Evolutionary conservation across 2,888 invertebrate species (phyloP), one percentile per base, ranked within the genome.

Genomic region (Andrena trimmerana): DNA sequence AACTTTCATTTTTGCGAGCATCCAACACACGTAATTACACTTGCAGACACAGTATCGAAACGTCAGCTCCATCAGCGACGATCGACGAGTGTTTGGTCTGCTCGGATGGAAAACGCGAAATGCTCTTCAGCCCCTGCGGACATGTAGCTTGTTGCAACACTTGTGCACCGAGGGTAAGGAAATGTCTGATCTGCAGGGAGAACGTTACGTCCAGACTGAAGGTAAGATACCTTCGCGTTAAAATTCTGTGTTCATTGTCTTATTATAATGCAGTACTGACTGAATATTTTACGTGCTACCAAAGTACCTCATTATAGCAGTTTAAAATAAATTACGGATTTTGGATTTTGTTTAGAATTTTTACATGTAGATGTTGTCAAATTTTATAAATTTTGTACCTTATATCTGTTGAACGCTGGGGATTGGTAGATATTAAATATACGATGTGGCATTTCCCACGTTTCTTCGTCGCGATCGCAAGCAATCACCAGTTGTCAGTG

Each of bases 1-100:
- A 36, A 70, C 7, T 29, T 31, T 76, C 20, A 42, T 48, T 4
- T 66, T 27, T 24, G 8, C 29, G 1, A 54, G 16, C 6, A 62
- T 54, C 52, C 36, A 13, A 52, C 42, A 31, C 13, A 0, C 20
- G 13, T 62, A 69, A 76, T 69, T 68, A 68, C 36, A 33, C 16
- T 85, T 68, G 33, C 84, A 93, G 93, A n/a, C 92, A 93, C 87
- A 91, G 92, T 62, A 91, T 92, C 66, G 92, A 92, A 78, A 84
- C 86, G 54, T 80, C 90, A 6, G 88, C 91, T 0, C 88, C 91
- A 27, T 95, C 95, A 68, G 95, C 95, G 54, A 95, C 96, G 0
- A 95, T 97, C 83, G 98, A 98, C 92, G 99, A 99, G 94, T 99
- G 99, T 94, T 96, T 99, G 92, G 98, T 99, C 71, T 99, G 99